phyloP scores from a whole-genome alignment of 1,140 invertebrate species.

The Dreissena polymorpha region DNA sequence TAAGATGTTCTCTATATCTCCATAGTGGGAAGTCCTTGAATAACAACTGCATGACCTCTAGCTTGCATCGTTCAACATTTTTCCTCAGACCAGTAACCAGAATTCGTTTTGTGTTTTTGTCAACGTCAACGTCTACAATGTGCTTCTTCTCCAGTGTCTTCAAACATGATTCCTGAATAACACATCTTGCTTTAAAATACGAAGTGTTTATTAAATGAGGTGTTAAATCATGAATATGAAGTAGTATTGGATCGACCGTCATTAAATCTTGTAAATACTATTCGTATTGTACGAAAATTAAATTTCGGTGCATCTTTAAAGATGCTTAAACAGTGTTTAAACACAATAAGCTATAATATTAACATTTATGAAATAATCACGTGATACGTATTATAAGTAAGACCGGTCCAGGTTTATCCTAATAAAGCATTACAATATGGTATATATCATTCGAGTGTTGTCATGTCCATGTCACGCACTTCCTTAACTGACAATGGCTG shows the following conservation, averaged over 20 bases:
- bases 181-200: neutral
- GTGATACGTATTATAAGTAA: too few relatives aligned
- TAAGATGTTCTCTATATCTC: neutral
- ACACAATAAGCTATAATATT: neutral
- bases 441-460: neutral
- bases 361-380: too few relatives aligned
- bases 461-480: neutral
- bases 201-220: neutral
- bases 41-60: neutral
- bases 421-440: neutral
- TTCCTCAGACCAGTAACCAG: neutral
- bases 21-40: neutral
- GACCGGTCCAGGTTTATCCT: too few relatives aligned
- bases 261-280: neutral
- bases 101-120: neutral
- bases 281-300: neutral
- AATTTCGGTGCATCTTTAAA: neutral
- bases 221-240: neutral
- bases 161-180: neutral
- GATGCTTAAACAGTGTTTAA: neutral
- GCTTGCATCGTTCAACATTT: neutral
- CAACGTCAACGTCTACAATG: neutral
- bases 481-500: neutral
- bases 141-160: slow-evolving; percentile 1
- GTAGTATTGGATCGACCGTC: neutral